Conservation (phyloP, 2,113 vertebrate species). For the Tragelaphus scriptus region DNA sequence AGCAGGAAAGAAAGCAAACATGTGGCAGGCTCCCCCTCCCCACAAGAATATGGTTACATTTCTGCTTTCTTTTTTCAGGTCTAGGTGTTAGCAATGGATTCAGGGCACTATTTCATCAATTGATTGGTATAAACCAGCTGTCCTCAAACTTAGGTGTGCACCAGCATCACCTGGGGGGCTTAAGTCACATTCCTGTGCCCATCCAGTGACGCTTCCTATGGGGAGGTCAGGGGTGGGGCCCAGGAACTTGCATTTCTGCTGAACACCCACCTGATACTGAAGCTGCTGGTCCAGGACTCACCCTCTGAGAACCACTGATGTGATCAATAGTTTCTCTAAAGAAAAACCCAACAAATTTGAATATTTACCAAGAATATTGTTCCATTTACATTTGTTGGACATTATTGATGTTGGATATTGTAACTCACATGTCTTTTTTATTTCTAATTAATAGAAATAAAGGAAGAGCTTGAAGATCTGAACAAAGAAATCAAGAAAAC, state of each 20-base stretch:
- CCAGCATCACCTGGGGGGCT: background rate
- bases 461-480: slow-evolving; percentile 90
- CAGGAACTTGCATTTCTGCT: background rate
- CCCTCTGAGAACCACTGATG: background rate
- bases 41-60: background rate
- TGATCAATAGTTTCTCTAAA: background rate
- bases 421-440: background rate
- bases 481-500: slow-evolving; percentile 93
- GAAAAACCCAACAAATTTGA: background rate
- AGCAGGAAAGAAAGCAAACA: background rate
- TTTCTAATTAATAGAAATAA: slow-evolving; percentile 84
- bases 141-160: background rate
- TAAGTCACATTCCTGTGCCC: background rate
- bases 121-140: background rate
- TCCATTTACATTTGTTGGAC: accelerated
- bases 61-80: background rate
- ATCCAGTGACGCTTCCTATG: accelerated
- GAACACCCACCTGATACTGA: no score
- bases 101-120: no score
- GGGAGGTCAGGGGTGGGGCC: background rate
- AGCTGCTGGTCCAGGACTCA: background rate
- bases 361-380: background rate
- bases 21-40: accelerated
- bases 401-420: background rate
- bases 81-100: background rate